A percentile compares a stretch with the other conserved stretches of the same genome.
Conservation (phyloP, 2,888 invertebrate species). For the Cloeon dipterum region DNA sequence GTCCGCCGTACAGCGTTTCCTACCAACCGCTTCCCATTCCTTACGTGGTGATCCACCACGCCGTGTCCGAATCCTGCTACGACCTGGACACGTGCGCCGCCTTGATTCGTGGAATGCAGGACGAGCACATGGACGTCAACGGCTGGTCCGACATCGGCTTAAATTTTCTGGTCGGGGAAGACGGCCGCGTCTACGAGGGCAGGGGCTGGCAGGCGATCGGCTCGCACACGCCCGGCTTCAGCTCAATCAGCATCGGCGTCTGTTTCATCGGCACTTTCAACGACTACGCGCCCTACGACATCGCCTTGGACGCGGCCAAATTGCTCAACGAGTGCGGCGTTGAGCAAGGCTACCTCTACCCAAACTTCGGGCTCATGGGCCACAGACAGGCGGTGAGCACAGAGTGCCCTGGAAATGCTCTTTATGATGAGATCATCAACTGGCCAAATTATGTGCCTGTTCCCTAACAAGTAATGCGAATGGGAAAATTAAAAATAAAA, state of each 20-base stretch:
- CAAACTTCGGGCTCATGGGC: no score
- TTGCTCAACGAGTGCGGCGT: no score
- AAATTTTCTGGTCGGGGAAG: constrained; percentile 59
- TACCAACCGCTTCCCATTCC: constrained; percentile 12
- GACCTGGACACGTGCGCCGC: constrained; percentile 19
- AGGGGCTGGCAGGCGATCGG: constrained; percentile 52
- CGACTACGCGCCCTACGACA: constrained; percentile 12
- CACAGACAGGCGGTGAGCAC: not conserved
- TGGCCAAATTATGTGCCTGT: not conserved
- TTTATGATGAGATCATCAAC: not conserved
- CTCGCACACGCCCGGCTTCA: constrained; percentile 42
- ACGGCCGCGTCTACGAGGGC: constrained; percentile 48
- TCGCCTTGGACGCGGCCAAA: no score
- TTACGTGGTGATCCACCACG: constrained; percentile 22
- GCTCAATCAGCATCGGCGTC: constrained; percentile 39
- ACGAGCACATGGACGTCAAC: constrained; percentile 39
- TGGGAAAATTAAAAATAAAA: no score
- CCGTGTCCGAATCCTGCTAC: constrained; percentile 34
- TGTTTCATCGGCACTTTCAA: constrained; percentile 51
- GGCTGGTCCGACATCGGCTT: constrained; percentile 46
- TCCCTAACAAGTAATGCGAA: no score
- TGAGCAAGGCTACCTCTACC: no score
- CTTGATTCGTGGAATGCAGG: constrained; percentile 34
- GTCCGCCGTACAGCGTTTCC: constrained; percentile 15
- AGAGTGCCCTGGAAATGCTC: not conserved